Evolutionary conservation across 2,113 vertebrate genomes (phyloP).

Genomic region (Cathartes aura): DNA sequence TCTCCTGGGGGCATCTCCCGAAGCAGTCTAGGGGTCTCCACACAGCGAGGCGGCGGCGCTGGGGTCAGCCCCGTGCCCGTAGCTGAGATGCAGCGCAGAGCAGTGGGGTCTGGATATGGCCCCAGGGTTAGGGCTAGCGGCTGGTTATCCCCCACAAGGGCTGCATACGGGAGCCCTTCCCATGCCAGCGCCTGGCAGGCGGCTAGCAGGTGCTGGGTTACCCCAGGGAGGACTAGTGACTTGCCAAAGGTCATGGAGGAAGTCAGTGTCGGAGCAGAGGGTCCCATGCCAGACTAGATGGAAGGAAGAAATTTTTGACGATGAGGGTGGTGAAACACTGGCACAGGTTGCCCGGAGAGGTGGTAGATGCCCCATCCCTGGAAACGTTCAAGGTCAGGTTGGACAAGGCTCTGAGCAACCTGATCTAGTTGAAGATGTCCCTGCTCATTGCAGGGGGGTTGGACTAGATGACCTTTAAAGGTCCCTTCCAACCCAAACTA

Average conservation of each 20-base stretch:
- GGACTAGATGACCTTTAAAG: neutral
- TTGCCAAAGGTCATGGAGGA: neutral
- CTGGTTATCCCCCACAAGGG: neutral
- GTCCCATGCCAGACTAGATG: too few species aligned
- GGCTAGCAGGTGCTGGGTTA: neutral
- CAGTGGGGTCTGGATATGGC: neutral
- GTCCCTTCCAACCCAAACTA: neutral
- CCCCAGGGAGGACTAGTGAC: neutral
- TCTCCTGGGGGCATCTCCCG: neutral
- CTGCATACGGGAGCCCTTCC: neutral
- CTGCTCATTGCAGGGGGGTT: neutral
- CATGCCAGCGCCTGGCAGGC: neutral
- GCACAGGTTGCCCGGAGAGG: neutral
- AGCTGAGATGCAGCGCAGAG: neutral
- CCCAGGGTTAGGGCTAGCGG: neutral
- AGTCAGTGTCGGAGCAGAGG: neutral
- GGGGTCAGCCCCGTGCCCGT: neutral
- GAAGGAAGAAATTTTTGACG: neutral
- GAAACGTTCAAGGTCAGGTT: neutral
- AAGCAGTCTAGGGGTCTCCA: neutral
- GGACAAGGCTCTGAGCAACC: neutral
- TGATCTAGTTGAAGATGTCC: neutral
- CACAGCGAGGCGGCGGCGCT: rapidly evolving
- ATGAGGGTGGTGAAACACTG: neutral
- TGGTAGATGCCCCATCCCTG: neutral